Evolutionary conservation across 2,797 vertebrate species (phyloP).

Genomic region (Hippopotamyrus pictus): DNA sequence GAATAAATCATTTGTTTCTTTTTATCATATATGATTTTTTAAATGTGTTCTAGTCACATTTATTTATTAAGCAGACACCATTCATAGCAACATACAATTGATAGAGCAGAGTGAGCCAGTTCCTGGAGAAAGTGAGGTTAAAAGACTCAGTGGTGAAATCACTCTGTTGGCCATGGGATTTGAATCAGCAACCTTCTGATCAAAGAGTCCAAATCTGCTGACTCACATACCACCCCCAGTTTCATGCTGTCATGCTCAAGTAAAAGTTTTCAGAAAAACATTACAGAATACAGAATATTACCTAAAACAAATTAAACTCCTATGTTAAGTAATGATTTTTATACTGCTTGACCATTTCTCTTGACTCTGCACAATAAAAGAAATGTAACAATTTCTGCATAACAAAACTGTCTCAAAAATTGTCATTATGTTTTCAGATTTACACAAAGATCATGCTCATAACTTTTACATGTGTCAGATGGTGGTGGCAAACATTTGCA

Average conservation of each 20-base stretch:
- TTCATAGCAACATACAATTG: not conserved
- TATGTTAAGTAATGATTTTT: not conserved
- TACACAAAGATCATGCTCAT: not conserved
- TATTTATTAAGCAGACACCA: not conserved
- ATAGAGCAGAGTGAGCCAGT: not conserved
- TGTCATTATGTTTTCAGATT: not conserved
- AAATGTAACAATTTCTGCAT: not conserved
- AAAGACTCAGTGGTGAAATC: not conserved
- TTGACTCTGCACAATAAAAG: not conserved
- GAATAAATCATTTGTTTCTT: not conserved
- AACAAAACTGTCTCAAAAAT: not conserved
- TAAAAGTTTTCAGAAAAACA: not conserved
- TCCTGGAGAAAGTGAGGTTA: not conserved
- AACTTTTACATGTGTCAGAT: not conserved
- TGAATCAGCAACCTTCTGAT: not conserved
- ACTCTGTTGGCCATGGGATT: not conserved
- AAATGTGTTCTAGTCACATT: not conserved
- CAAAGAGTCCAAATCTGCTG: not conserved
- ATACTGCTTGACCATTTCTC: not conserved
- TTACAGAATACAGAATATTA: not conserved
- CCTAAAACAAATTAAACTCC: not conserved
- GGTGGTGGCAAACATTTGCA: not conserved
- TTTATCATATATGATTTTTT: not conserved
- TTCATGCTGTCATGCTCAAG: not conserved
- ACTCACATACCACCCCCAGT: not conserved